Conservation (phyloP, 2,797 vertebrate species). For the Chaenodraco wilsoni region DNA sequence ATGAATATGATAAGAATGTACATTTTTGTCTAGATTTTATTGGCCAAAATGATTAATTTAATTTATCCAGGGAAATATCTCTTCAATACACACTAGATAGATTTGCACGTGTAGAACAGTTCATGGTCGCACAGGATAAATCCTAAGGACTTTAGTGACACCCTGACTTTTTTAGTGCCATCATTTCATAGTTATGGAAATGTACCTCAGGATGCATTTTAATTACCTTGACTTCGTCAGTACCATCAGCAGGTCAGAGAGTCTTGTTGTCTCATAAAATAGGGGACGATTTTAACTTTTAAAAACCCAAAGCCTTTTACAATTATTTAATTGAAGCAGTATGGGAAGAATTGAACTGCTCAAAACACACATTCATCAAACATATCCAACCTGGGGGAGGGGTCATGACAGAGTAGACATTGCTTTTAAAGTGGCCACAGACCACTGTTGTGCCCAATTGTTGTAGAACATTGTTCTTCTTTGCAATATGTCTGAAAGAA, state of each 20-base stretch:
- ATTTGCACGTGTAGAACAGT: neutral
- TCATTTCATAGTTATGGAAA: too few relatives aligned
- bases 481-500: conserved; percentile 42
- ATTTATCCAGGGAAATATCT: neutral
- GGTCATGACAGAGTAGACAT: neutral
- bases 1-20: neutral
- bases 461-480: conserved; percentile 25
- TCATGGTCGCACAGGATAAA: neutral
- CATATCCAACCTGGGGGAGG: neutral
- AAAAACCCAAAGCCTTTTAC: neutral
- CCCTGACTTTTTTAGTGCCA: neutral
- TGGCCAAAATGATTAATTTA: neutral
- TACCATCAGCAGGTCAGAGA: neutral
- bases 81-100: neutral
- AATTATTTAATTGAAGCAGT: conserved; percentile 9
- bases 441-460: conserved; percentile 1
- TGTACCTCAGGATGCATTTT: neutral
- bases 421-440: conserved; percentile 16
- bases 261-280: conserved; percentile 3
- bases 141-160: neutral
- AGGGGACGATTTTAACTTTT: neutral
- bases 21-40: neutral
- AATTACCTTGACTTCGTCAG: neutral
- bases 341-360: neutral
- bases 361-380: conserved; percentile 22